Percentiles rank a stretch among this genome's conserved stretches.
phyloP scores from a whole-genome alignment of 2,888 invertebrate species.

The Chalcosyrphus nemorum region DNA sequence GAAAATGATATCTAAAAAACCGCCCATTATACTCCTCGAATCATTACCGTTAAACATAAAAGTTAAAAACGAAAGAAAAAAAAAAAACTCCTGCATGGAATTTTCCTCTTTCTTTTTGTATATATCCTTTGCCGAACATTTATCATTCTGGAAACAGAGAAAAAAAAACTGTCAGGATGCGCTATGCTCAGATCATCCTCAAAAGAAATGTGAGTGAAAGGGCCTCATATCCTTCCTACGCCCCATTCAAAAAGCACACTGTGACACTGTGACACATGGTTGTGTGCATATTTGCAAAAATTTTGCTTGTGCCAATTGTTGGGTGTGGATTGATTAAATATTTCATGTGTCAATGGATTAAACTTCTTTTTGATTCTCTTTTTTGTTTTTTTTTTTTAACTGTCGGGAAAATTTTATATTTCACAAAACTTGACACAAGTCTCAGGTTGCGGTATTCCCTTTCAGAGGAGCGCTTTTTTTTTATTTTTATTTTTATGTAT shows the following conservation, averaged over 20 bases:
- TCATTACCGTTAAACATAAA: constrained; percentile 30
- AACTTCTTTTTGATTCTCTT: constrained; percentile 33
- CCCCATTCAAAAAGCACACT: not conserved
- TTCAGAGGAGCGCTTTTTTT: not conserved
- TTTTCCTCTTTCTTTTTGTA: constrained; percentile 12
- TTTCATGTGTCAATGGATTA: constrained; percentile 58
- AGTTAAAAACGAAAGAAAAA: not conserved
- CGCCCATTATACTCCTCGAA: constrained; percentile 22
- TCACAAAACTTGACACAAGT: not conserved
- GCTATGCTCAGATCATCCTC: constrained; percentile 12
- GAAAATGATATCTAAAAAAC: constrained; percentile 9
- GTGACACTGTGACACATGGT: not conserved
- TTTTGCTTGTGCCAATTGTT: constrained; percentile 13
- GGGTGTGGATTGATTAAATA: constrained; percentile 54
- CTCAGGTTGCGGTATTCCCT: not conserved
- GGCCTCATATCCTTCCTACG: not conserved
- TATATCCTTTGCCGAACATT: constrained; percentile 31
- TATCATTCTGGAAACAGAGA: constrained; percentile 61
- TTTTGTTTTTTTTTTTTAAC: not conserved
- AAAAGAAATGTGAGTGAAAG: constrained; percentile 28
- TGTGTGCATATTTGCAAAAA: constrained; percentile 19
- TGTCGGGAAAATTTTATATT: constrained; percentile 6
- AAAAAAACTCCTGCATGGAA: constrained; percentile 9
- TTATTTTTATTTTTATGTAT: constrained; percentile 44
- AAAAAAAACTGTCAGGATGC: constrained; percentile 44